Evolutionary conservation across 2,888 invertebrate genomes (phyloP), one percentile per base, ranked within the genome.

Genomic region (Shargacucullia verbasci): DNA sequence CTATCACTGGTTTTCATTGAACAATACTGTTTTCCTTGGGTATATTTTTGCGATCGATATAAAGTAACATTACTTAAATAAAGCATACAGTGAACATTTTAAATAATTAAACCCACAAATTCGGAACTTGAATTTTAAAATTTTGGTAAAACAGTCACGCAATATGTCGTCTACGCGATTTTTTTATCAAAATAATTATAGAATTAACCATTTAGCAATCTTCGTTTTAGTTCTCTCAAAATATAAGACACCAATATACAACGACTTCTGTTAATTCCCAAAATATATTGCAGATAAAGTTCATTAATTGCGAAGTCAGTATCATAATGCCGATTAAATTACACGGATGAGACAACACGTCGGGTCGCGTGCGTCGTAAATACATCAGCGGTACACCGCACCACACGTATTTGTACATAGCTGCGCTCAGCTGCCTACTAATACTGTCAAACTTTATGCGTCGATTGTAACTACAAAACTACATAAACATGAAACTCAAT

Each of bases 321-420:
- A 81, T 86, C 82, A 88, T 87, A 87, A 86, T 86, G 78, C 81
- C 79, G 84, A 88, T 88, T 85, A 86, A 88, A 89, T 89, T 87
- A 84, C 83, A 82, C 81, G 87, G 84, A 79, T 81, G 85, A 82
- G 79, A 78, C 79, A 80, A 79, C 80, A 80, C 81, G 85, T 85
- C 83, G 78, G 64, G 75, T 73, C 61, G 77, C 70, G 69, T 76
- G 70, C 63, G 74, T 86, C 89, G 86, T 89, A 90, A 89, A 90
- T 89, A 88, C 82, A 84, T 89, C 88, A 90, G 84, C 54, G 84
- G 87, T 80, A 72, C 69, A 79, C 87, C 85, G 67, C 86, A 74
- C 58, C 75, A 54, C 45, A 57, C 66, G 50, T 64, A 60, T 67
- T 60, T 50, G 40, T 49, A 61, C 62, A 40, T 60, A 49, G 57